Evolutionary conservation across 2,888 invertebrate species (phyloP), one percentile per base, ranked within the genome.

Genomic region (Rhamnusium bicolor): DNA sequence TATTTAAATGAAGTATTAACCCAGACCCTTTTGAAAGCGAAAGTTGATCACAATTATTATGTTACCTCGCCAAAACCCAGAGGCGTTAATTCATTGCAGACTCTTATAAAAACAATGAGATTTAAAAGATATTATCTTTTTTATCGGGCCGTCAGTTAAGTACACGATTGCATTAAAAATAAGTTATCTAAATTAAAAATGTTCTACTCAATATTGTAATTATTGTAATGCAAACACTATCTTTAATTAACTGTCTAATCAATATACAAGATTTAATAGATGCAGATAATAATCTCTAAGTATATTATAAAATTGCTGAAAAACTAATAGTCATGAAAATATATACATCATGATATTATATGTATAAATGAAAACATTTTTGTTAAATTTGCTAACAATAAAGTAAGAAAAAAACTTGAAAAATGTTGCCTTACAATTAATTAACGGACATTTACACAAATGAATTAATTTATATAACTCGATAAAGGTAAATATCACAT

Each of bases 1-100:
- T 32, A 32, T 32, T 18, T 18, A 19, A 53, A 53, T 19, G 12
- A 49, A 24, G 53, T 53, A 10, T 21, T 53, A 56, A 7, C 56
- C 29, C 8, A 29, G 29, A 29, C 56, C 56, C n/a, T n/a, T n/a
- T n/a, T n/a, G n/a, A n/a, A n/a, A n/a, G n/a, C 16, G 56, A 56
- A 56, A 56, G 56, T 56, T 27, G 56, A 56, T 56, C 29, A 53
- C 10, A 21, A 24, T 53, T 18, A 16, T 29, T 29, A 29, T 29
- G 40, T 40, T 40, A 40, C 40, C 10, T n/a, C 40, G n/a, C 56
- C 24, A 56, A 56, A 27, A 16, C 14, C 10, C 1, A 6, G 2
- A 56, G 27, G 27, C 24, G 10, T 56, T 10, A 29, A 16, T 14
- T 29, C 2, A 27, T 56, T 29, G 19, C 56, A 29, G 7, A 14